phyloP scores from a whole-genome alignment of 2,888 invertebrate species.

The Agrotis puta region DNA sequence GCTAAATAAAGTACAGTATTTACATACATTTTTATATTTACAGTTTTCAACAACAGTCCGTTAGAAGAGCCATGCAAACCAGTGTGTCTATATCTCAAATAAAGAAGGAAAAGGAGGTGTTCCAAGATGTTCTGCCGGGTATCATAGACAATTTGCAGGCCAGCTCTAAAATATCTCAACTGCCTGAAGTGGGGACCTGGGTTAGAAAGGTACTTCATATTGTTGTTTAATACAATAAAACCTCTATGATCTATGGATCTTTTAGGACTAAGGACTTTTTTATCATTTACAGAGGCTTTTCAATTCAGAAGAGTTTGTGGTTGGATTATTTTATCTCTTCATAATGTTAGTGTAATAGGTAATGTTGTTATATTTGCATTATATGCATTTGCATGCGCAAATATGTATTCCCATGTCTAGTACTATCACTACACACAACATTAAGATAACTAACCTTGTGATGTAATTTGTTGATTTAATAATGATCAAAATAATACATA shows the following conservation, averaged over 20 bases:
- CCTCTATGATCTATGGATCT: no score
- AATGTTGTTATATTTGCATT: no score
- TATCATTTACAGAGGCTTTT: no score
- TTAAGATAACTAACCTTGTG: slow-evolving; percentile 3
- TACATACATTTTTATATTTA: slow-evolving; percentile 26
- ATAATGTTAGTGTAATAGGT: no score
- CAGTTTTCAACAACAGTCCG: slow-evolving; percentile 43
- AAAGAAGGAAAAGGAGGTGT: slow-evolving; percentile 79
- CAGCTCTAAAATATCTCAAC: slow-evolving; percentile 74
- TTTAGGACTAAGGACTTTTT: no score
- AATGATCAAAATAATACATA: slow-evolving; percentile 10
- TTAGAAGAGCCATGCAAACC: slow-evolving; percentile 69
- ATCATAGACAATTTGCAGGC: slow-evolving; percentile 75
- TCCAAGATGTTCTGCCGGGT: slow-evolving; percentile 79
- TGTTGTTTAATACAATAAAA: neutral
- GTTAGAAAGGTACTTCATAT: slow-evolving; percentile 74
- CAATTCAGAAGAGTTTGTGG: no score
- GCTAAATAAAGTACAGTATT: slow-evolving; percentile 16
- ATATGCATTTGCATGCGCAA: no score
- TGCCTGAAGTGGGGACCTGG: slow-evolving; percentile 81
- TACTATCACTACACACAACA: neutral
- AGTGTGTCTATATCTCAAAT: slow-evolving; percentile 77
- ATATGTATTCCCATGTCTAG: no score
- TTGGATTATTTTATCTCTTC: no score
- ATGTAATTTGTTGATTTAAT: neutral